These are phyloP conservation scores for Mantis religiosa DNA, from an alignment of 2,888 invertebrate genomes.

Conservation along the genomic window DNA sequence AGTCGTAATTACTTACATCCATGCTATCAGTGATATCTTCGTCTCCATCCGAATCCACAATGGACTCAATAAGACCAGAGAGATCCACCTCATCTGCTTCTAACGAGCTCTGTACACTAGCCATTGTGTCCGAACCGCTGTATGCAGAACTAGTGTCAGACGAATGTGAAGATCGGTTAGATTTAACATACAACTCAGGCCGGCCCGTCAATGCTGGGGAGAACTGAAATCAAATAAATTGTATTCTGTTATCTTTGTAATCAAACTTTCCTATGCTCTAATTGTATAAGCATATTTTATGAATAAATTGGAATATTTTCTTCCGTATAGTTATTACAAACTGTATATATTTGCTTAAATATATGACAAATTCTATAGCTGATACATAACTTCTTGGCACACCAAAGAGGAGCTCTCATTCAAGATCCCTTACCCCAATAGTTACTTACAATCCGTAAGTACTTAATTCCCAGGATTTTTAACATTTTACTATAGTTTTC, in stretches of 20 bases:
- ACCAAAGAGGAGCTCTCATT: no score
- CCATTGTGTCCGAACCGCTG: conserved; percentile 95
- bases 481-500: no score
- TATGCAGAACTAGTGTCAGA: conserved; percentile 96
- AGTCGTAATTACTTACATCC: conserved; percentile 56
- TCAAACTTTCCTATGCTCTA: no score
- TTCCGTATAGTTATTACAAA: no score
- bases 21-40: conserved; percentile 88
- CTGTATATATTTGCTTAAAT: no score
- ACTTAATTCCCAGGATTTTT: no score
- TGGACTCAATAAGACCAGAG: conserved; percentile 89
- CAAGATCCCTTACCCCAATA: no score
- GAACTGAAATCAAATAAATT: conserved; percentile 20
- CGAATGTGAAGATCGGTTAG: conserved; percentile 76
- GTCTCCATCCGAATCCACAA: conserved; percentile 94
- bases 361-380: no score
- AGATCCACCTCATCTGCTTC: conserved; percentile 83
- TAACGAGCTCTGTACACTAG: conserved; percentile 81
- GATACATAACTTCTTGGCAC: no score
- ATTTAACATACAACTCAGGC: conserved; percentile 80
- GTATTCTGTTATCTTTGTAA: background rate
- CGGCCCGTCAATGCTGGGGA: conserved; percentile 38
- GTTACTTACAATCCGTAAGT: no score
- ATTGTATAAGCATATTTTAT: no score
- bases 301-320: no score